Evolutionary conservation across 2,888 invertebrate species (phyloP), one percentile per base, ranked within the genome.

Genomic region (Tenthredo mesomela): DNA sequence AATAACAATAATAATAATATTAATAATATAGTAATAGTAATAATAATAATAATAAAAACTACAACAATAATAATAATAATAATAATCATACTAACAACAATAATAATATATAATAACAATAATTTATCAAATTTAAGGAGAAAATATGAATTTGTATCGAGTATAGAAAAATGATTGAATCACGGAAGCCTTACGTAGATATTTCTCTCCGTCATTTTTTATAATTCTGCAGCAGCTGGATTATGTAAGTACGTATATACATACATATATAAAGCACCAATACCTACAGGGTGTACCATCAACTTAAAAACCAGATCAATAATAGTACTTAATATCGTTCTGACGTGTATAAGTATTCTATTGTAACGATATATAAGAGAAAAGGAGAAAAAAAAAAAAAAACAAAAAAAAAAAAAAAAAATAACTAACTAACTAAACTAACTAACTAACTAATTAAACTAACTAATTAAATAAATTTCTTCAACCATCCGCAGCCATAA

Each of bases 171-270:
- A 37, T 40, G 80, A 80, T 80, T 61, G 37, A 80, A 80, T 80
- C 80, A 80, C 80, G 80, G 80, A 80, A 80, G 80, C 80, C 80
- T 80, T 80, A 80, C 15, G 61, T 80, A 80, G 80, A 80, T 80
- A 80, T 80, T 80, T 80, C 61, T 80, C 80, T 80, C 61, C 80
- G 61, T 61, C n/a, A 61, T 61, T 80, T 80, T 61, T 40, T 80
- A 61, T 80, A 61, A 61, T 80, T 80, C 80, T 80, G 37, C 71
- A 73, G 37, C 77, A 43, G 37, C 77, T 77, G 77, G 77, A 77
- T 77, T 77, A 47, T 77, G 29, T 54, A 77, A 54, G 77, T 50
- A 77, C 67, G 33, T 67, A 67, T 21, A 61, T 61, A 61, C 25
- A 61, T 61, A 61, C n/a, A 54, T 67, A 67, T 67, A 67, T 67